Percentiles rank a stretch among this genome's conserved stretches.
Conservation (phyloP, 2,888 invertebrate genomes). For the Diabrotica balteata region DNA sequence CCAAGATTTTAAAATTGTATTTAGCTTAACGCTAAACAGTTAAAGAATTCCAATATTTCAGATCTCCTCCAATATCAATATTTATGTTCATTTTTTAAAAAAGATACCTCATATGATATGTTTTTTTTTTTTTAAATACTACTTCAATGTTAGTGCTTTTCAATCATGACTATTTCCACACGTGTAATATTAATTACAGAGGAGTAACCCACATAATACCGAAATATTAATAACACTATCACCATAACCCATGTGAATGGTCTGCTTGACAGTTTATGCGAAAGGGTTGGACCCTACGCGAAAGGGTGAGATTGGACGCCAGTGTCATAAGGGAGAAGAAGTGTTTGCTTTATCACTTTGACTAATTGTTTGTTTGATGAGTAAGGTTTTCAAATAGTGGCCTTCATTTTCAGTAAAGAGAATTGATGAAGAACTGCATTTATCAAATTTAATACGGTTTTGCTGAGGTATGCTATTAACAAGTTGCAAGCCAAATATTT, state of each 20-base stretch:
- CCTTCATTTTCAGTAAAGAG: slow-evolving; percentile 8
- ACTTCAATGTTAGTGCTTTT: too few species aligned
- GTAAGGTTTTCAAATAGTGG: slow-evolving; percentile 20
- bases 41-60: too few species aligned
- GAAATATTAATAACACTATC: slow-evolving; percentile 5
- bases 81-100: too few species aligned
- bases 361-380: slow-evolving; percentile 36
- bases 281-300: slow-evolving; percentile 32
- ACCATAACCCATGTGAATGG: slow-evolving; percentile 12
- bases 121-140: too few species aligned
- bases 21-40: too few species aligned
- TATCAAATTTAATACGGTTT: slow-evolving; percentile 3
- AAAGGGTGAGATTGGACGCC: slow-evolving; percentile 31
- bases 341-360: slow-evolving; percentile 39
- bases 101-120: too few species aligned
- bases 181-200: neutral
- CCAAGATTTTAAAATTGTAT: too few species aligned
- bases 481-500: neutral
- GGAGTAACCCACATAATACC: neutral
- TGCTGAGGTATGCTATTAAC: slow-evolving; percentile 12
- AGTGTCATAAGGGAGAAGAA: slow-evolving; percentile 35
- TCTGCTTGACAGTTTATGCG: slow-evolving; percentile 30
- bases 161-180: too few species aligned
- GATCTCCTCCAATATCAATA: too few species aligned
- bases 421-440: slow-evolving; percentile 13